Percentiles rank a stretch among this genome's conserved stretches.
These are phyloP conservation scores for Mionectes olivaceus DNA, from an alignment of 2,797 vertebrate genomes.

Conservation along the genomic window DNA sequence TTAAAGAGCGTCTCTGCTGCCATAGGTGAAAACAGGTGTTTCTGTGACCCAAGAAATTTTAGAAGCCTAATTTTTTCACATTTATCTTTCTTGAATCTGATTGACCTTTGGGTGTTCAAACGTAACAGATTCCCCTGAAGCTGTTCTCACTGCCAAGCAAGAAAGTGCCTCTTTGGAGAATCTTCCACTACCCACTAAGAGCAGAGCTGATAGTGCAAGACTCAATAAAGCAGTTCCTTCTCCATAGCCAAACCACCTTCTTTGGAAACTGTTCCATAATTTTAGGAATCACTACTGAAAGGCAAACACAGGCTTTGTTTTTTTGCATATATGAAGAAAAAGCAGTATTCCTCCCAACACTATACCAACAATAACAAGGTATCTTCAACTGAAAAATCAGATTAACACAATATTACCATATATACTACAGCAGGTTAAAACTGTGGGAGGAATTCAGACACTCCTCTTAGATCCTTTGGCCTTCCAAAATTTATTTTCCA, in stretches of 20 bases:
- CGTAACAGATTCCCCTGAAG: neutral
- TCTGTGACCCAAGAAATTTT: neutral
- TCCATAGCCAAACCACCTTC: neutral
- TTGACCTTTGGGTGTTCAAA: neutral
- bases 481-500: neutral
- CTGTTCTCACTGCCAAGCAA: neutral
- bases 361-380: neutral
- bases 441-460: neutral
- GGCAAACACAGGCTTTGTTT: neutral
- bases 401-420: neutral
- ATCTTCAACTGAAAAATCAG: neutral
- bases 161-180: neutral
- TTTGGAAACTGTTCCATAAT: neutral
- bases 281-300: neutral
- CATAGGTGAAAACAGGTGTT: neutral
- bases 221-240: neutral
- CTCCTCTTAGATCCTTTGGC: neutral
- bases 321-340: neutral
- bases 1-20: neutral
- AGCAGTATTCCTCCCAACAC: neutral
- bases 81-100: neutral
- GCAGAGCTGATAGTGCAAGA: neutral
- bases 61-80: neutral
- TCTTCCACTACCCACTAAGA: neutral
- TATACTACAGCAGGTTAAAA: neutral